These are phyloP conservation scores for Cephus sareptanus DNA, from an alignment of 2,888 invertebrate species.

Conservation along the genomic window DNA sequence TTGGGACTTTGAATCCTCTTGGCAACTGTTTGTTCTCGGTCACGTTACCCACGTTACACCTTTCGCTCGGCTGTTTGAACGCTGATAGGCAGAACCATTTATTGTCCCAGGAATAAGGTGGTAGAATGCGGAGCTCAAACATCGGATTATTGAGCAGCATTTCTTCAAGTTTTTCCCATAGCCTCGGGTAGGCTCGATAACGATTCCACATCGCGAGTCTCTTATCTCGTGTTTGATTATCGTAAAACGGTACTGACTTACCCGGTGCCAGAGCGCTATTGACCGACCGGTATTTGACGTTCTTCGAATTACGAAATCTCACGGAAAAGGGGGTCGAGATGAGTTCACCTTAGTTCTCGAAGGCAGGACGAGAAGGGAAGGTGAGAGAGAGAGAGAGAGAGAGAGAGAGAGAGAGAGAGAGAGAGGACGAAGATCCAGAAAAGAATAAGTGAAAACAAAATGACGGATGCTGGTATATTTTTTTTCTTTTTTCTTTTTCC, in stretches of 20 bases:
- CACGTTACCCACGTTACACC: neutral
- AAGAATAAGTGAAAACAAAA: neutral
- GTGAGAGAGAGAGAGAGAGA: neutral
- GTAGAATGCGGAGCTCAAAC: constrained; percentile 20
- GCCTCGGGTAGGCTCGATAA: constrained; percentile 8
- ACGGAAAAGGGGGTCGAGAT: neutral
- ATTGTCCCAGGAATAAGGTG: constrained; percentile 21
- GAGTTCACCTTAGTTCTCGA: too few relatives aligned
- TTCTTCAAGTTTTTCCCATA: constrained; percentile 4
- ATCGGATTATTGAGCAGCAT: constrained; percentile 6
- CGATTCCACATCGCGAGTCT: constrained; percentile 1
- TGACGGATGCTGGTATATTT: neutral
- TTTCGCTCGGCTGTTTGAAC: constrained; percentile 43
- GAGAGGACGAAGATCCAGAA: neutral
- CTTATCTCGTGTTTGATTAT: constrained; percentile 41
- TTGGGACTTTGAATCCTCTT: neutral
- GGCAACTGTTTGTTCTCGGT: neutral
- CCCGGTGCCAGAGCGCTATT: constrained; percentile 8
- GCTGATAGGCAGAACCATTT: constrained; percentile 46
- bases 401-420: neutral
- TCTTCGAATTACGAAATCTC: constrained; percentile 6
- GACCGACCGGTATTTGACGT: constrained; percentile 14
- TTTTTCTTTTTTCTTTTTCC: neutral
- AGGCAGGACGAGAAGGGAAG: neutral
- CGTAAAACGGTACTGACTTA: constrained; percentile 35